Evolutionary conservation across 92 coral and sea anemone species (phyloP).

Genomic region (Parazoanthus atlanticus): DNA sequence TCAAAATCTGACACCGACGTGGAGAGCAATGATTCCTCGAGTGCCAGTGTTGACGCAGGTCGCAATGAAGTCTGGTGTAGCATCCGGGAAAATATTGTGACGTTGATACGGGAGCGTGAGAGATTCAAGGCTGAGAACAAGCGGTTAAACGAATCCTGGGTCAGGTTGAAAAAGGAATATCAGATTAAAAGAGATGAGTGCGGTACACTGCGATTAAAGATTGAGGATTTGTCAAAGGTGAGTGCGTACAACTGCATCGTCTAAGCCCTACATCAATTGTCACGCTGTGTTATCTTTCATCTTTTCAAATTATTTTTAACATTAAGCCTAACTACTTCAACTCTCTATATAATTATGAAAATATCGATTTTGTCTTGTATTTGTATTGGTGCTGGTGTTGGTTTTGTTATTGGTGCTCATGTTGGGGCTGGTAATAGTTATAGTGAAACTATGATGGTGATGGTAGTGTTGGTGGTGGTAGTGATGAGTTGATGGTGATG

Average conservation of each 20-base stretch:
- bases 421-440: no score
- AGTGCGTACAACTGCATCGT: background rate
- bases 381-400: no score
- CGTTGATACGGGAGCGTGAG: constrained; percentile 57
- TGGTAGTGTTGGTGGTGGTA: no score
- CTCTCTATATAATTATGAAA: no score
- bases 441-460: no score
- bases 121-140: constrained; percentile 44
- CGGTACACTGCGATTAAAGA: background rate
- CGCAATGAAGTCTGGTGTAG: constrained; percentile 25
- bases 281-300: background rate
- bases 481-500: no score
- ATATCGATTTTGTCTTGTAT: no score
- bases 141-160: constrained; percentile 38
- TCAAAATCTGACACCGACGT: constrained; percentile 48
- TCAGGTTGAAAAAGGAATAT: constrained; percentile 34
- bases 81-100: constrained; percentile 48
- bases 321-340: no score
- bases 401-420: no score
- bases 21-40: constrained; percentile 50
- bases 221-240: constrained; percentile 11
- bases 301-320: background rate
- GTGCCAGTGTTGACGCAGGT: background rate
- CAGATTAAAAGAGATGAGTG: constrained; percentile 10
- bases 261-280: background rate